Percentiles rank a stretch among this genome's conserved stretches.
Evolutionary conservation across 2,888 invertebrate genomes (phyloP).

Genomic region (Rapana venosa): DNA sequence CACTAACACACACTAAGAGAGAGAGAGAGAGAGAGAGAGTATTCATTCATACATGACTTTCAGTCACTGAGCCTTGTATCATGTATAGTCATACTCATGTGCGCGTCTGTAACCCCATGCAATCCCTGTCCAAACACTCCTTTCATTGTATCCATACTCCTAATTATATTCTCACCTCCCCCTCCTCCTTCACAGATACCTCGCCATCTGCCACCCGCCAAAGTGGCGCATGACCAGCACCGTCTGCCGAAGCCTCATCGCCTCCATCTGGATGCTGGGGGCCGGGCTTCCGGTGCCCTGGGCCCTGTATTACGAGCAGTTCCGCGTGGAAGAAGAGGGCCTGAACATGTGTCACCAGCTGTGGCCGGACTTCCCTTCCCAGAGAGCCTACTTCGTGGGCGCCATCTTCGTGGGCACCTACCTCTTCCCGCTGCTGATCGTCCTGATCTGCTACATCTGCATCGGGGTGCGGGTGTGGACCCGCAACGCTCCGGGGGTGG

Average conservation of each 20-base stretch:
- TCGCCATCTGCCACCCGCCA: conserved; percentile 96
- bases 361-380: conserved; percentile 91
- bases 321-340: conserved; percentile 34
- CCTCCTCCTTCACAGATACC: conserved; percentile 84
- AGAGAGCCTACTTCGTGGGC: conserved; percentile 90
- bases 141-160: no score
- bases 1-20: no score
- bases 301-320: conserved; percentile 90
- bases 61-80: no score
- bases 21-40: no score
- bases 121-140: no score
- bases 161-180: no score
- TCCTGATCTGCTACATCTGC: conserved; percentile 92
- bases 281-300: conserved; percentile 90
- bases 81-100: no score
- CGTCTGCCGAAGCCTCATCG: conserved; percentile 90
- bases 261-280: conserved; percentile 92
- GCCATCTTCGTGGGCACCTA: conserved; percentile 93
- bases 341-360: conserved; percentile 72
- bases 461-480: conserved; percentile 94
- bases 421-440: conserved; percentile 91
- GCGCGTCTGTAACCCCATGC: no score
- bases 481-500: conserved; percentile 91
- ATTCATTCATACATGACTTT: no score
- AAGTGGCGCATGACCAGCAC: conserved; percentile 93